Evolutionary conservation across 2,113 vertebrate species (phyloP).

Genomic region (Pygoscelis adeliae): DNA sequence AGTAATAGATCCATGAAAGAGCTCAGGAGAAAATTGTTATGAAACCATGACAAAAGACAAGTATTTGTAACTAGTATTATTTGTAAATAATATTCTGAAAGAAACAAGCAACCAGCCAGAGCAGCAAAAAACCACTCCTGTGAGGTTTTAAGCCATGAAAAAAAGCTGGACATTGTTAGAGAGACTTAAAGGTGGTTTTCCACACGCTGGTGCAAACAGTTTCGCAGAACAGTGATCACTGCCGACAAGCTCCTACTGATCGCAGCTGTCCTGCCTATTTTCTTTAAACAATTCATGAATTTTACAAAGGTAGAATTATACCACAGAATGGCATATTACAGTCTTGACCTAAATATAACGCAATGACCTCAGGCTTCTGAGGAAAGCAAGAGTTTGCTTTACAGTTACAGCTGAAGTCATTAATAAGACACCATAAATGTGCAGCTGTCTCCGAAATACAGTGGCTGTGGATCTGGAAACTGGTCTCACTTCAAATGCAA

Average conservation of each 20-base stretch:
- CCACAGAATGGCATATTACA: not conserved
- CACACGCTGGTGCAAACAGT: not conserved
- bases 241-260: not conserved
- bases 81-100: not conserved
- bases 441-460: not conserved
- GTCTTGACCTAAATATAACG: not conserved
- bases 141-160: not conserved
- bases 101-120: not conserved
- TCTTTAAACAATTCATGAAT: not conserved
- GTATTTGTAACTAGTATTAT: not conserved
- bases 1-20: not conserved
- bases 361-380: not conserved
- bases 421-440: not conserved
- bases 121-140: not conserved
- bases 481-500: not conserved
- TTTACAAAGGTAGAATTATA: not conserved
- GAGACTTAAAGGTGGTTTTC: not conserved
- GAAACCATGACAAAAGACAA: not conserved
- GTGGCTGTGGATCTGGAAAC: not conserved
- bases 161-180: not conserved
- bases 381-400: not conserved
- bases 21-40: not conserved
- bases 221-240: accelerated
- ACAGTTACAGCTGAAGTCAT: not conserved
- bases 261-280: not conserved